Evolutionary conservation across 2,113 vertebrate species (phyloP).

Genomic region (Gallinago undulata): DNA sequence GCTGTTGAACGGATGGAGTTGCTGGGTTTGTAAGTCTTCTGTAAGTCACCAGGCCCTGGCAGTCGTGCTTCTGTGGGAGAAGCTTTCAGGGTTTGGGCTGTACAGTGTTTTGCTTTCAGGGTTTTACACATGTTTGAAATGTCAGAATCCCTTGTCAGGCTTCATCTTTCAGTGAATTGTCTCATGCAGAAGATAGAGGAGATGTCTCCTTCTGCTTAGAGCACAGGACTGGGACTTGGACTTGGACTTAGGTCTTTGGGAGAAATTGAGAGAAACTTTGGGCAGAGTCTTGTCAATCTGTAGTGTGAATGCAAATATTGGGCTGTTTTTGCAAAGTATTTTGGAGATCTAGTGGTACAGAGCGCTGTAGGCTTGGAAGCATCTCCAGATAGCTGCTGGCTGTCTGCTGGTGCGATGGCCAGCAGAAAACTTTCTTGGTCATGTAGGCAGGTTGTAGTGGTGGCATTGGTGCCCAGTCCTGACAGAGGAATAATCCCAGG

Average conservation of each 20-base stretch:
- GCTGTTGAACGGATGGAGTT: neutral
- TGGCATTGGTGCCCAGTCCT: neutral
- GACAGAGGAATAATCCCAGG: neutral
- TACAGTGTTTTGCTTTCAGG: neutral
- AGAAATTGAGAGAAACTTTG: neutral
- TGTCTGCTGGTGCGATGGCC: neutral
- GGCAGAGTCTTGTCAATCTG: neutral
- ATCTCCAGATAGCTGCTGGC: neutral
- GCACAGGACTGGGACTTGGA: neutral
- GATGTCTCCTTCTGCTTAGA: neutral
- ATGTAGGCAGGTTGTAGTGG: neutral
- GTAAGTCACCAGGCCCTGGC: neutral
- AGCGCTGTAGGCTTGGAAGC: neutral
- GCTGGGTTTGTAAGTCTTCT: neutral
- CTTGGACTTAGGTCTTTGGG: neutral
- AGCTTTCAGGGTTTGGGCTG: neutral
- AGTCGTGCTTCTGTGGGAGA: neutral
- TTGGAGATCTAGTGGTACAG: neutral
- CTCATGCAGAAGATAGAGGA: neutral
- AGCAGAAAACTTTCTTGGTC: neutral
- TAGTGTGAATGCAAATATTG: neutral
- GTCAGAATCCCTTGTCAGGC: neutral
- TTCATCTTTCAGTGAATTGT: neutral
- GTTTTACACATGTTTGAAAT: neutral
- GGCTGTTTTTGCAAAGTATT: neutral